Percentiles rank a stretch among this genome's conserved stretches.
phyloP scores from a whole-genome alignment of 2,113 vertebrate species.

The Hemibagrus wyckioides region DNA sequence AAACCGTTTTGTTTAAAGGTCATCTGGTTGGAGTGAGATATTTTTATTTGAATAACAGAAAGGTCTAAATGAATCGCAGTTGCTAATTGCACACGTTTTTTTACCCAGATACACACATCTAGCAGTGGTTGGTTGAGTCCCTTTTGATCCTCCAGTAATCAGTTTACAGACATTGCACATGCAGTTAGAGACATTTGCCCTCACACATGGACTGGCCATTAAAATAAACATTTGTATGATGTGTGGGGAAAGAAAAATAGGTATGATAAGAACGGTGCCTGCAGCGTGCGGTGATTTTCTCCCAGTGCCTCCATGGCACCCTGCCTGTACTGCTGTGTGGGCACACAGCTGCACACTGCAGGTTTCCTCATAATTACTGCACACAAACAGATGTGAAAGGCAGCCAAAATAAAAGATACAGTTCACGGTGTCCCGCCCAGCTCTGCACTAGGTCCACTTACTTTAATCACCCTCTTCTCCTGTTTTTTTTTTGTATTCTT shows the following conservation, averaged over 20 bases:
- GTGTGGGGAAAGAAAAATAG: constrained; percentile 8
- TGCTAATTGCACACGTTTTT: not conserved
- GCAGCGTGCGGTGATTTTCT: constrained; percentile 37
- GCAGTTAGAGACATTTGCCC: not conserved
- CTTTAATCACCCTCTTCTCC: not conserved
- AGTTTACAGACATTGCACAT: not conserved
- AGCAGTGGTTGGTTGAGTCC: not conserved
- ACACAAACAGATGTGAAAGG: constrained; percentile 53
- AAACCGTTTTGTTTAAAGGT: not conserved
- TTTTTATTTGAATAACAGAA: not conserved
- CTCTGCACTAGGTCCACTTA: not conserved
- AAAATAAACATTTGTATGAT: constrained; percentile 19
- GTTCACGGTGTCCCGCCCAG: constrained; percentile 24
- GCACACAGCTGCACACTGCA: constrained; percentile 54
- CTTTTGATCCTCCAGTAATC: constrained; percentile 8
- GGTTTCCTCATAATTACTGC: constrained; percentile 55
- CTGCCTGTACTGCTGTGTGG: constrained; percentile 7
- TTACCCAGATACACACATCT: not conserved
- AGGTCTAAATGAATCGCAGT: constrained; percentile 2
- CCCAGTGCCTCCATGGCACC: not conserved
- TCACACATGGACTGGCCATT: not conserved
- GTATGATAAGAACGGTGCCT: constrained; percentile 17
- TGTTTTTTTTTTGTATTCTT: constrained; percentile 21
- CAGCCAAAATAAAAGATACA: constrained; percentile 22
- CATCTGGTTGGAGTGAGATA: not conserved